Base-by-base conservation (phyloP, 2,888 invertebrate species). In the Athrips mouffetella region DNA sequence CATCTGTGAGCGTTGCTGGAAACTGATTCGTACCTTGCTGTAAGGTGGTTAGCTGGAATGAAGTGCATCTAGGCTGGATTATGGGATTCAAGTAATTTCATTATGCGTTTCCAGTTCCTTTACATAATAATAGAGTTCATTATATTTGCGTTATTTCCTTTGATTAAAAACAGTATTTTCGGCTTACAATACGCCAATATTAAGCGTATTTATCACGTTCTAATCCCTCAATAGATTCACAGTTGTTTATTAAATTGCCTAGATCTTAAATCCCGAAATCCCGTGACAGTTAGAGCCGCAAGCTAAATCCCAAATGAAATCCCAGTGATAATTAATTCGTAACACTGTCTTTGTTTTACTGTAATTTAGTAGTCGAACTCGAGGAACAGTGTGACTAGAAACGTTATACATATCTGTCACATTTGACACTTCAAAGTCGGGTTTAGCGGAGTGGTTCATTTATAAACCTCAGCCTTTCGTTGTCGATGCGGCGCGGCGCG, bases 1-100 rank as follows among this genome's bases (percentile, higher is more conserved):
- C 80, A 77, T 80, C 80, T 80, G 37, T 37, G 20, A 73, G 63
- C 54, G 57, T 56, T 61, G 50, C 59, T 53, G 42, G 44, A 65
- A 73, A 50, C 65, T 55, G 71, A 65, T 68, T 67, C 60, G 70
- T 64, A 51, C 50, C 61, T 55, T 59, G 58, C 64, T 65, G 67
- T 61, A 63, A 57, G 33, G 41, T 65, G 66, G 55, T 53, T 25
- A 51, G 44, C 37, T 39, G 45, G 47, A 53, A 48, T 46, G 47
- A 49, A 58, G 53, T 59, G 58, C 57, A 57, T 55, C n/a, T 51
- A 57, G 48, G 48, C 49, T 42, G 53, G 53, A 55, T 55, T 54
- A 56, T 51, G 46, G 58, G 55, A 55, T 55, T 58, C 47, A 47
- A 49, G 52, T 47, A 48, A 51, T 56, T 53, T 53, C 50, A 46